Evolutionary conservation across 2,888 invertebrate genomes (phyloP).

Genomic region (Fabriciana adippe): DNA sequence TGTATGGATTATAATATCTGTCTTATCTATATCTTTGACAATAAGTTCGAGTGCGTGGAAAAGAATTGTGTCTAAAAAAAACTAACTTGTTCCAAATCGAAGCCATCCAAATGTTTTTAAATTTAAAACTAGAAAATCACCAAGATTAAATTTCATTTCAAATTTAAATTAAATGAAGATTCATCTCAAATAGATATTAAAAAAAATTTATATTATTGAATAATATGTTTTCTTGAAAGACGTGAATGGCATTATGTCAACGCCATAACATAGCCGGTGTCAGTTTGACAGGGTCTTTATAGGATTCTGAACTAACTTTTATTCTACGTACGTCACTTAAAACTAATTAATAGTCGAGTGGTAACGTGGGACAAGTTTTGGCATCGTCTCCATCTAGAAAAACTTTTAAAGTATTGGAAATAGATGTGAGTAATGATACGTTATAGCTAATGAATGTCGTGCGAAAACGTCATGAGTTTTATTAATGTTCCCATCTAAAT

Average conservation of each 20-base stretch:
- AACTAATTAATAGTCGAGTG: constrained; percentile 69
- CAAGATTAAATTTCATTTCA: neutral
- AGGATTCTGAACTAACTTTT: constrained; percentile 60
- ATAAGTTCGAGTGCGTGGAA: no score
- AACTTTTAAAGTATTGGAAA: constrained; percentile 72
- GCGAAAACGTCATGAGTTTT: constrained; percentile 68
- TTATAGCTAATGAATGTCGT: constrained; percentile 69
- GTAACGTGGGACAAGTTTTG: constrained; percentile 65
- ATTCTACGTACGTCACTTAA: constrained; percentile 61
- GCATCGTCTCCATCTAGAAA: constrained; percentile 62
- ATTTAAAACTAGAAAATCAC: neutral
- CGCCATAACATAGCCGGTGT: constrained; percentile 17
- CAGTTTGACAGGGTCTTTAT: constrained; percentile 42
- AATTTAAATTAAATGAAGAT: neutral
- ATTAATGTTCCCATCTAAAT: constrained; percentile 65
- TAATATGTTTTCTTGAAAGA: neutral
- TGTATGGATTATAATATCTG: no score
- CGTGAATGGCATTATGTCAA: constrained; percentile 18
- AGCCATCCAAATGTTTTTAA: no score
- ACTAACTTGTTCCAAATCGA: no score
- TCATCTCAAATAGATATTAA: constrained; percentile 1
- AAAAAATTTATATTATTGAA: neutral
- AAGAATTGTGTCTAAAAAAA: no score
- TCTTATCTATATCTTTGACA: no score
- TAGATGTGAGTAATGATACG: constrained; percentile 75